Evolutionary conservation across 1,140 invertebrate genomes (phyloP).

Genomic region (Camponotus pennsylvanicus): DNA sequence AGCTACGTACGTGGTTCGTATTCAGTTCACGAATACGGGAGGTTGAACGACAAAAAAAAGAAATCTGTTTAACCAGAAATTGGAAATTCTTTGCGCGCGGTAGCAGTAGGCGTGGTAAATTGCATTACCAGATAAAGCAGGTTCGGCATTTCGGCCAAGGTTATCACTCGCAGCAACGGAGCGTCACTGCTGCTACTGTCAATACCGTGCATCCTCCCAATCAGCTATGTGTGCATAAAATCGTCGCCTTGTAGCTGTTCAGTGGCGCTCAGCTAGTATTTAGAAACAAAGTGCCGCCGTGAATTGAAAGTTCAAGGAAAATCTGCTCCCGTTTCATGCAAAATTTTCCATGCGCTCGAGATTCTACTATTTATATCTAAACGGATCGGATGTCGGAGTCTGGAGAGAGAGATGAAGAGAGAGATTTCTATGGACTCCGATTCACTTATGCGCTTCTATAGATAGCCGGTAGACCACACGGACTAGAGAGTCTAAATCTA

Average conservation of each 20-base stretch:
- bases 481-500: conserved; percentile 43
- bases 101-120: conserved; percentile 32
- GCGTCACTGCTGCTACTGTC: conserved; percentile 43
- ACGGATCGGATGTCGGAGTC: conserved; percentile 12
- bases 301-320: conserved; percentile 15
- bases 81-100: neutral
- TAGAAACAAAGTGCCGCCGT: neutral
- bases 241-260: conserved; percentile 31
- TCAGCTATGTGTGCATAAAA: conserved; percentile 3
- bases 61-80: conserved; percentile 31
- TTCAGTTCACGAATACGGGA: too few species aligned
- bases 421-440: conserved; percentile 37
- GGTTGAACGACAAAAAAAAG: neutral
- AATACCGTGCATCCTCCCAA: conserved; percentile 10
- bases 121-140: conserved; percentile 53
- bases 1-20: neutral
- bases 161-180: conserved; percentile 10
- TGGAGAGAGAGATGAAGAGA: too few species aligned
- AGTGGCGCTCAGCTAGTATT: conserved; percentile 28
- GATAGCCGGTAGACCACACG: conserved; percentile 65
- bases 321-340: neutral
- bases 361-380: neutral
- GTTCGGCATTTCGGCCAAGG: conserved; percentile 59
- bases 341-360: conserved; percentile 9
- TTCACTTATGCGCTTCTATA: conserved; percentile 64